phyloP scores from a whole-genome alignment of 2,797 vertebrate genomes.

The Chelmon rostratus region DNA sequence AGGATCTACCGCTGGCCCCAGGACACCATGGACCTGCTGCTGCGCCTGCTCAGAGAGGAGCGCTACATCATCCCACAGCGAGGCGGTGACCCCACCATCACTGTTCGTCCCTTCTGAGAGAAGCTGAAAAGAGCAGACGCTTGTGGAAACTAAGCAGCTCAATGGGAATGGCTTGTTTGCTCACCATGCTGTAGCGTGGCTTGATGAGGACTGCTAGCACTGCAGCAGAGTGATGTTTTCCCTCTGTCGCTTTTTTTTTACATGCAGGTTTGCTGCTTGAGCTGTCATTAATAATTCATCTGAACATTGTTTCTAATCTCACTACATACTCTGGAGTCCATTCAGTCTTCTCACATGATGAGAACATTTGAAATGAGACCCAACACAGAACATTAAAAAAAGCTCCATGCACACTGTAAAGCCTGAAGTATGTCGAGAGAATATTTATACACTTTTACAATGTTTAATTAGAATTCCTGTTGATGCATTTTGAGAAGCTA shows the following conservation, averaged over 20 bases:
- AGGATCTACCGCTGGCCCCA: conserved; percentile 92
- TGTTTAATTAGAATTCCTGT: background rate
- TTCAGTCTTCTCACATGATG: background rate
- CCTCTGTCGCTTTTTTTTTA: background rate
- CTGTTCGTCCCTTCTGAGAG: conserved; percentile 86
- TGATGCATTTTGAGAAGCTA: background rate
- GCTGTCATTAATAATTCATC: background rate
- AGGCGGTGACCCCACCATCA: conserved; percentile 90
- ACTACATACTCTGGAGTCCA: background rate
- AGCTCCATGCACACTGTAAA: background rate
- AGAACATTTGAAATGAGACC: background rate
- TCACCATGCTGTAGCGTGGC: background rate
- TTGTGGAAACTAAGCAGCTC: no score
- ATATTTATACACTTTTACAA: background rate
- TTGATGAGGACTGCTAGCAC: background rate
- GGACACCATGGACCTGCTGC: conserved; percentile 90
- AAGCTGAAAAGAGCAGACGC: background rate
- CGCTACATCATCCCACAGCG: conserved; percentile 90
- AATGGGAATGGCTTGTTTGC: background rate
- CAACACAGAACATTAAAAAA: background rate
- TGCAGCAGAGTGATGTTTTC: background rate
- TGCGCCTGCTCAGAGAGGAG: conserved; percentile 93
- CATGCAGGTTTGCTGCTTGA: background rate
- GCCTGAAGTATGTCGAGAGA: background rate
- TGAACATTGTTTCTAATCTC: background rate